Evolutionary conservation across 2,888 invertebrate species (phyloP), one percentile per base, ranked within the genome.

Genomic region (Hyposoter dolosus): DNA sequence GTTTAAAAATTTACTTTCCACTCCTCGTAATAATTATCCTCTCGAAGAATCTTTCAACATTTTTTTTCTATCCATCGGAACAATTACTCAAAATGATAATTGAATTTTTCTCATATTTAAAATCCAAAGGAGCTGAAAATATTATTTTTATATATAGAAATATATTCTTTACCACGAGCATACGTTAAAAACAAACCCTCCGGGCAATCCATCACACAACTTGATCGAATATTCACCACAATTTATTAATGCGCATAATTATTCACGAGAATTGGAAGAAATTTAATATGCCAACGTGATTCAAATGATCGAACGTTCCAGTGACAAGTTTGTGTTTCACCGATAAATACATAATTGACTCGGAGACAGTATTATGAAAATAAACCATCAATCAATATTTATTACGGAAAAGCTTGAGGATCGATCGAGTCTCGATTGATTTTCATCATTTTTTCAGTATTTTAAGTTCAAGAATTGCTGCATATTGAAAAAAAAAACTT

Each of bases 191-290:
- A 17, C 28, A 43, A 63, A 15, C 15, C 23, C 56, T 19, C 63
- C n/a, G 9, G 60, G 69, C 69, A 32, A 69, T 78, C 69, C 3
- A 69, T 78, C 78, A 78, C 7, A n/a, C 17, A 78, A 78, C 43
- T n/a, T 69, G 56, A 56, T 69, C 28, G n/a, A 9, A 47, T 53
- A 23, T 28, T 17, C 32, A 63, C 50, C 15, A 17, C 17, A 69
- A 60, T 71, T 71, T 45, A 79, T 60, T 71, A 79, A 60, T 47
- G 60, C 63, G 69, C 71, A 60, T 60, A 60, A 71, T 71, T 69
- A 23, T 19, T 15, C 17, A 19, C 0, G 0, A 9, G 19, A 19
- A 35, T 12, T 3, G 50, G n/a, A 45, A 35, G 32, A 63, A 80
- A 80, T 80, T 47, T 47, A 71, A 43, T 71, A 63, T 60, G 63